Evolutionary conservation across 2,888 invertebrate genomes (phyloP).

Genomic region (Ormia ochracea): DNA sequence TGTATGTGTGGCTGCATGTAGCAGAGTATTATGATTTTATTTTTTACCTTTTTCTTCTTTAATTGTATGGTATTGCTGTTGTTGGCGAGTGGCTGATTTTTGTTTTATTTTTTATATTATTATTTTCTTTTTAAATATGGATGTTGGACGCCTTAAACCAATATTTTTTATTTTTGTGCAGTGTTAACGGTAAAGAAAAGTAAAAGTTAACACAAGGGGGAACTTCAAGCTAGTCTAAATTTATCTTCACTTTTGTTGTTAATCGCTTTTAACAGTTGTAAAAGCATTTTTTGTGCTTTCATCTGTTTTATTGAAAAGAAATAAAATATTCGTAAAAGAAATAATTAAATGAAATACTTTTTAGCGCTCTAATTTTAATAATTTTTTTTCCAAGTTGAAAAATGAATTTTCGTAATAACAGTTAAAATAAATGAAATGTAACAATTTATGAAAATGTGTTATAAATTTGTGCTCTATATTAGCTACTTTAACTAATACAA

Average conservation of each 20-base stretch:
- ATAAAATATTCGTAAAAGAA: conserved; percentile 7
- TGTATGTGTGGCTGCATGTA: not conserved
- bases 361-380: not conserved
- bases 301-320: conserved; percentile 25
- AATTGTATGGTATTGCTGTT: not conserved
- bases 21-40: not conserved
- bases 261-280: conserved; percentile 28
- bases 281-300: conserved; percentile 18
- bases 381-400: not conserved
- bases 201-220: conserved; percentile 59
- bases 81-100: not conserved
- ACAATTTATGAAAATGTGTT: not conserved
- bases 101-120: not conserved
- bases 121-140: not conserved
- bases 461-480: conserved; percentile 7
- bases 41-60: conserved; percentile 10
- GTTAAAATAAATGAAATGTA: not conserved
- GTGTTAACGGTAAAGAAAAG: conserved; percentile 58
- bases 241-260: conserved; percentile 24
- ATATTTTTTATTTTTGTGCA: conserved; percentile 9
- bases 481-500: not conserved
- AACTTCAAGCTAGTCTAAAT: conserved; percentile 44
- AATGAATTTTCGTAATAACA: not conserved
- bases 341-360: conserved; percentile 1
- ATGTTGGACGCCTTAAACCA: conserved; percentile 7